A percentile compares a stretch with the other conserved stretches of the same genome.
Conservation (phyloP, 2,888 invertebrate species). For the Atethmia centrago region DNA sequence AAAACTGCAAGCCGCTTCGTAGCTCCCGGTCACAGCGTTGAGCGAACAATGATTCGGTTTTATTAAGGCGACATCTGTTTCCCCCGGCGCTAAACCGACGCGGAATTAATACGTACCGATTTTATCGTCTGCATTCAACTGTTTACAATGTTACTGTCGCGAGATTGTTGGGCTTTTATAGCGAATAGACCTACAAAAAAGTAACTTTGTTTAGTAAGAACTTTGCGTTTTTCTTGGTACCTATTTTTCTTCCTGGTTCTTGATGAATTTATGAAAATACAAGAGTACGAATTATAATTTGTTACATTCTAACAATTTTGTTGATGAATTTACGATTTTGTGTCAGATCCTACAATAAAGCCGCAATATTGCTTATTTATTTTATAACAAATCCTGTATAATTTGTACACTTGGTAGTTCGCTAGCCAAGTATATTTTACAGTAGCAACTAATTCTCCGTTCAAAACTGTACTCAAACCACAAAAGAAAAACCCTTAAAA, state of each 20-base stretch:
- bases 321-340: neutral
- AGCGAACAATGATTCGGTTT: conserved; percentile 83
- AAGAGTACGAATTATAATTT: neutral
- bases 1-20: conserved; percentile 47
- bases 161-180: conserved; percentile 33
- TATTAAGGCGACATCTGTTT: conserved; percentile 81
- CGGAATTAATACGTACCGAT: conserved; percentile 67
- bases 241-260: neutral
- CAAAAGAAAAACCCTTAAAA: neutral
- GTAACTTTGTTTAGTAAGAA: neutral
- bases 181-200: conserved; percentile 4
- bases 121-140: conserved; percentile 52
- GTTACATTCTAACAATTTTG: too few species aligned
- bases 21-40: conserved; percentile 65
- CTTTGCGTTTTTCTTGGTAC: conserved; percentile 17
- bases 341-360: neutral
- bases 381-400: neutral
- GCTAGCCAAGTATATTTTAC: neutral
- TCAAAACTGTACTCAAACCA: neutral
- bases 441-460: neutral
- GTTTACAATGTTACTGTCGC: conserved; percentile 54
- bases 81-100: conserved; percentile 66
- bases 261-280: neutral
- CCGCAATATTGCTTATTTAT: neutral
- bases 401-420: neutral